Conservation (phyloP, 1,140 invertebrate species). For the Drosophila guanche region DNA sequence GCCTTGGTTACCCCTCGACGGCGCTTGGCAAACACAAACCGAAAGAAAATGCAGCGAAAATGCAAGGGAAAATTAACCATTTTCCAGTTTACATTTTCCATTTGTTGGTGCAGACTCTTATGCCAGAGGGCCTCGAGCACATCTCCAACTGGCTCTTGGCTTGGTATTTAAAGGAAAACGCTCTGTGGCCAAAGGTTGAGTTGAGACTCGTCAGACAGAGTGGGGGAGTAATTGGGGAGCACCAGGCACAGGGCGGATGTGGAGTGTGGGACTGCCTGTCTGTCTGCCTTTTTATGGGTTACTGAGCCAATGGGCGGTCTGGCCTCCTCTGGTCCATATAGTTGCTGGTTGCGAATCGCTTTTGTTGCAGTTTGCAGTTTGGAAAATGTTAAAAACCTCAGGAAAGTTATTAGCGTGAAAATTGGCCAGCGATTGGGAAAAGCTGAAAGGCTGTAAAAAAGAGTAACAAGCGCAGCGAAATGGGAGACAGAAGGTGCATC, state of each 20-base stretch:
- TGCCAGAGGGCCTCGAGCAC: constrained; percentile 7
- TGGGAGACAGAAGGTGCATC: constrained; percentile 1
- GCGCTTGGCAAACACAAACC: constrained; percentile 41
- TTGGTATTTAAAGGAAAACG: constrained; percentile 72
- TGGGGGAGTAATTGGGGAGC: constrained; percentile 1
- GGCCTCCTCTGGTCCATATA: background rate
- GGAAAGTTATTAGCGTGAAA: constrained; percentile 72
- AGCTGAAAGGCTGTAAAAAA: constrained; percentile 9
- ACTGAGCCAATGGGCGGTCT: constrained; percentile 53
- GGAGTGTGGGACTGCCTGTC: constrained; percentile 16
- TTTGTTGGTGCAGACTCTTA: constrained; percentile 3
- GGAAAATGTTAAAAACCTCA: constrained; percentile 57
- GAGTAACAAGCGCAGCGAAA: constrained; percentile 12
- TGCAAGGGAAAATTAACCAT: constrained; percentile 47
- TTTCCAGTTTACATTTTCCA: constrained; percentile 33
- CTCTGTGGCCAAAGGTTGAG: constrained; percentile 45
- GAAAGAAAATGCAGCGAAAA: constrained; percentile 35
- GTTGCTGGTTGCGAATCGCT: constrained; percentile 30
- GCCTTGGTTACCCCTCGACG: constrained; percentile 60
- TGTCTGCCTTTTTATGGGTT: constrained; percentile 40
- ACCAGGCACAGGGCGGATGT: constrained; percentile 2
- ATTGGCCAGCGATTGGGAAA: constrained; percentile 49
- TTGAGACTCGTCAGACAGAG: constrained; percentile 22
- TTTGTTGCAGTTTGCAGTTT: constrained; percentile 26
- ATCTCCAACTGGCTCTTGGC: background rate